These are phyloP conservation scores for Nezara viridula DNA, from an alignment of 2,888 invertebrate genomes.

Conservation along the genomic window DNA sequence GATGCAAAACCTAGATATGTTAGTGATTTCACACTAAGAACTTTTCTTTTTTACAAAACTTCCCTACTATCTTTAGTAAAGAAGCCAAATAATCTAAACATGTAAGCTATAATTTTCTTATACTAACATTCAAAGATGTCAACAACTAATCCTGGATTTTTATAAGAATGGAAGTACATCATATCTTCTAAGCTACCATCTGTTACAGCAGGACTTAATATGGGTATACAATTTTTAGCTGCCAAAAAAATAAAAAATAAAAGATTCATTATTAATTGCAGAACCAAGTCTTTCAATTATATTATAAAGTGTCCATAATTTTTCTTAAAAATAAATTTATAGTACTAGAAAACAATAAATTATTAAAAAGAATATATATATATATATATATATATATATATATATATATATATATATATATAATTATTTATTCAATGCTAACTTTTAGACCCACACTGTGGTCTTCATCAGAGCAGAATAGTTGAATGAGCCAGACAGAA, in stretches of 20 bases:
- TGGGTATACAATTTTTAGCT: conserved; percentile 94
- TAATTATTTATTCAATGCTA: too few relatives aligned
- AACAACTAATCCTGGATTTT: conserved; percentile 90
- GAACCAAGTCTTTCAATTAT: conserved; percentile 88
- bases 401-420: too few relatives aligned
- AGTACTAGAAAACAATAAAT: too few relatives aligned
- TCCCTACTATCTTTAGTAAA: too few relatives aligned
- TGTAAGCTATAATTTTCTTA: background rate
- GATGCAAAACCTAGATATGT: too few relatives aligned
- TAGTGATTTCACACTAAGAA: too few relatives aligned
- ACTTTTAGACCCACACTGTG: too few relatives aligned
- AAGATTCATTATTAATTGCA: conserved; percentile 89
- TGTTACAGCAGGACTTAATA: conserved; percentile 97
- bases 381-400: too few relatives aligned
- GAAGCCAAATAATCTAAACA: background rate
- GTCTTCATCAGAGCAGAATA: too few relatives aligned
- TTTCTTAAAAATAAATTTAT: conserved; percentile 69
- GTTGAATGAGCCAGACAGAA: too few relatives aligned
- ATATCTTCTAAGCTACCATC: conserved; percentile 98
- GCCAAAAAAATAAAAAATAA: conserved; percentile 99
- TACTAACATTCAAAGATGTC: conserved; percentile 88
- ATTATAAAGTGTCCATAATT: conserved; percentile 93
- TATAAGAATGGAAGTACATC: conserved; percentile 98
- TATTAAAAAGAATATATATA: too few relatives aligned
- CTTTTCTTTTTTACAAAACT: too few relatives aligned